Percentiles rank a stretch among this genome's conserved stretches.
These are phyloP conservation scores for Gambusia affinis DNA, from an alignment of 2,113 vertebrate genomes.

Conservation along the genomic window DNA sequence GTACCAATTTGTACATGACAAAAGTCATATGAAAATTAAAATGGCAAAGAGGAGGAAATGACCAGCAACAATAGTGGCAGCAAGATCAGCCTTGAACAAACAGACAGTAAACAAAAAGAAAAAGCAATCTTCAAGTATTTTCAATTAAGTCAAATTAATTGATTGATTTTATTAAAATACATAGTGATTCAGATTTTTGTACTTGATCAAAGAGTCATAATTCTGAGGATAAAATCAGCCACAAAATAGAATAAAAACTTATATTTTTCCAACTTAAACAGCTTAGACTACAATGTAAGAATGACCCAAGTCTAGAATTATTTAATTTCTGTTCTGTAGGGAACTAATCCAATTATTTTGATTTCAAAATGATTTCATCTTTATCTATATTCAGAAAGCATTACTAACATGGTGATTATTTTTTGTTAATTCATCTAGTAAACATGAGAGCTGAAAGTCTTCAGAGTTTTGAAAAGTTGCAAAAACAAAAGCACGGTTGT, in stretches of 20 bases:
- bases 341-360: not conserved
- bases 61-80: too few relatives aligned
- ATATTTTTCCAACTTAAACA: not conserved
- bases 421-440: conserved; percentile 4
- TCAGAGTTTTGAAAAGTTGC: conserved; percentile 30
- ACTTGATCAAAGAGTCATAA: not conserved
- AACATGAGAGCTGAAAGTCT: not conserved
- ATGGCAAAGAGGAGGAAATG: too few relatives aligned
- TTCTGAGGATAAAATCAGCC: not conserved
- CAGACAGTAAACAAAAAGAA: too few relatives aligned
- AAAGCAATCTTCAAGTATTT: too few relatives aligned
- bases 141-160: too few relatives aligned
- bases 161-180: too few relatives aligned
- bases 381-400: not conserved
- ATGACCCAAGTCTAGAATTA: not conserved
- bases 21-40: too few relatives aligned
- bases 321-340: not conserved
- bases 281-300: not conserved
- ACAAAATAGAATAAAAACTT: not conserved
- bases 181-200: too few relatives aligned
- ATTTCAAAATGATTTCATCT: not conserved
- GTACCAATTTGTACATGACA: too few relatives aligned
- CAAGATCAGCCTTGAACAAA: too few relatives aligned
- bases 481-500: conserved; percentile 42
- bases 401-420: not conserved